These are phyloP conservation scores for Sphinx pinastri DNA, from an alignment of 2,888 invertebrate species.

Conservation along the genomic window DNA sequence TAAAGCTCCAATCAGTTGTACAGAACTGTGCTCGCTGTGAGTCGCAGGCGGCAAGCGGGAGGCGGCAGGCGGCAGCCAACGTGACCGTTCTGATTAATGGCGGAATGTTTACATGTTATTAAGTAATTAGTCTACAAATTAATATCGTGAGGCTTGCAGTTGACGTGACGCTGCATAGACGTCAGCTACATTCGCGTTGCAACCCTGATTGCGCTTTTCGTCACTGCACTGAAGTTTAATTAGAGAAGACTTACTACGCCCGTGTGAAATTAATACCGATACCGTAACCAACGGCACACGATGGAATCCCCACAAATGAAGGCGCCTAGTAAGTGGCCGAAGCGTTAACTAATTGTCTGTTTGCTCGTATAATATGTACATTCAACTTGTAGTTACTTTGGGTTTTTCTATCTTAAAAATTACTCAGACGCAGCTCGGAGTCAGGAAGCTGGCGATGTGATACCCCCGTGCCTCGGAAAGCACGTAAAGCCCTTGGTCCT, in stretches of 20 bases:
- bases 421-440: no score
- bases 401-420: no score
- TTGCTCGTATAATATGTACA: not conserved
- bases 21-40: conserved; percentile 35
- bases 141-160: conserved; percentile 75
- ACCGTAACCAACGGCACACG: conserved; percentile 37
- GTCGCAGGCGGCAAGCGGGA: conserved; percentile 35
- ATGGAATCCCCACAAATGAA: conserved; percentile 53
- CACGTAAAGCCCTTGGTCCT: no score
- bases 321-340: conserved; percentile 31
- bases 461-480: no score
- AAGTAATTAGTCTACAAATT: conserved; percentile 77
- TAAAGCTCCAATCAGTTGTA: conserved; percentile 40
- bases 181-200: conserved; percentile 49
- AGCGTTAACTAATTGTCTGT: conserved; percentile 22
- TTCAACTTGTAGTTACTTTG: not conserved
- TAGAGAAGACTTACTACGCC: conserved; percentile 69
- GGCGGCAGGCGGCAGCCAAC: conserved; percentile 42
- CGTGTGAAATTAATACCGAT: conserved; percentile 46
- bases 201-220: conserved; percentile 55
- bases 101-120: conserved; percentile 66
- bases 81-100: conserved; percentile 70
- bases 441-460: no score
- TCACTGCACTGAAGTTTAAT: conserved; percentile 65
- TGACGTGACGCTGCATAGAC: conserved; percentile 65